Evolutionary conservation across 2,888 invertebrate species (phyloP).

Genomic region (Stenichneumon culpator): DNA sequence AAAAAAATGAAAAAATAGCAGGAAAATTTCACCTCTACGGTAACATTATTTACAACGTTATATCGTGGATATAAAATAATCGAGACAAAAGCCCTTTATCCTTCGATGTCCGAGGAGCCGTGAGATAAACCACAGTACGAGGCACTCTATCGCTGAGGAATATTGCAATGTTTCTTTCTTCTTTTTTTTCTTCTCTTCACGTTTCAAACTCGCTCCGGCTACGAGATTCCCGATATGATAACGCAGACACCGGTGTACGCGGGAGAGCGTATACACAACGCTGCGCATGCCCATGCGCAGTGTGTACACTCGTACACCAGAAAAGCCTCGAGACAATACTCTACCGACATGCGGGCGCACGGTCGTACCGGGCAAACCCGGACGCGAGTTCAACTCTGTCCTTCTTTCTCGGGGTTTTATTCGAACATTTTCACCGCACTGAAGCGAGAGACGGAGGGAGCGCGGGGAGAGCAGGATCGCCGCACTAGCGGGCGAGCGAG

Average conservation of each 20-base stretch:
- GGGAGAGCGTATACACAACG: constrained; percentile 24
- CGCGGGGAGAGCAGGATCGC: background rate
- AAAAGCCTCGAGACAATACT: constrained; percentile 63
- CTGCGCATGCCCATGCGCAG: background rate
- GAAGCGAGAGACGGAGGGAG: constrained; percentile 14
- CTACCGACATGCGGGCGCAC: constrained; percentile 52
- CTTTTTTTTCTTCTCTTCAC: constrained; percentile 1
- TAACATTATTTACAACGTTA: background rate
- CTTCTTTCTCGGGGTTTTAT: constrained; percentile 13
- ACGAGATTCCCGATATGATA: constrained; percentile 60
- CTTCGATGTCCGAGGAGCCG: constrained; percentile 7
- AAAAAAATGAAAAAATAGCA: background rate
- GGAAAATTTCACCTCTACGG: background rate
- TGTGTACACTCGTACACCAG: background rate
- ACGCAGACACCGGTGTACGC: constrained; percentile 48
- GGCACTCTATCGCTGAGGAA: constrained; percentile 34
- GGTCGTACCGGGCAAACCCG: constrained; percentile 60
- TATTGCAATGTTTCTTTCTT: constrained; percentile 36
- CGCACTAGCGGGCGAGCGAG: background rate
- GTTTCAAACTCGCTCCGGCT: constrained; percentile 49
- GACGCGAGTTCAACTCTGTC: constrained; percentile 60
- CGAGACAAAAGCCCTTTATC: constrained; percentile 14
- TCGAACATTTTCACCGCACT: constrained; percentile 11
- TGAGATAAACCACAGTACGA: constrained; percentile 19
- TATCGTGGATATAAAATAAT: background rate